phyloP scores from a whole-genome alignment of 2,113 vertebrate genomes.

The Oxygymnocypris stewartii region DNA sequence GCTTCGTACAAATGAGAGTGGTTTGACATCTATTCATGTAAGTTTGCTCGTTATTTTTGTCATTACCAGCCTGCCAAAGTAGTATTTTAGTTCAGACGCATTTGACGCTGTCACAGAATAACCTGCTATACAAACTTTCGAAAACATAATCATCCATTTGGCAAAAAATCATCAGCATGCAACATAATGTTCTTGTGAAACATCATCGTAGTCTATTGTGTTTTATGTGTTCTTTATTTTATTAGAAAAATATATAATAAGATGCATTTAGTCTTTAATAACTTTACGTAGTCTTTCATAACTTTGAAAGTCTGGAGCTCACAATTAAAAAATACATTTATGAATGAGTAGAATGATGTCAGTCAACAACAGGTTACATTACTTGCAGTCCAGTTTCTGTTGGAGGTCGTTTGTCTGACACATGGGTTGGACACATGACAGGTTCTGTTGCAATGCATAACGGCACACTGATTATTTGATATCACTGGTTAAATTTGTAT shows the following conservation, averaged over 20 bases:
- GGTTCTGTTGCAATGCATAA: too few relatives aligned
- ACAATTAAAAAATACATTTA: background rate
- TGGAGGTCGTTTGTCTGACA: conserved; percentile 8
- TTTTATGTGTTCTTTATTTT: background rate
- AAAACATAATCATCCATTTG: background rate
- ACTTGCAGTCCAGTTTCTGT: too few relatives aligned
- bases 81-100: background rate
- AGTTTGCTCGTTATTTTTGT: background rate
- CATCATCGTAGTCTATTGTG: background rate
- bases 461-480: background rate
- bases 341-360: background rate
- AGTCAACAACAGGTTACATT: background rate
- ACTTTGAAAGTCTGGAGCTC: background rate
- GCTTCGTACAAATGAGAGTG: background rate
- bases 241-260: background rate
- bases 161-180: background rate
- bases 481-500: background rate
- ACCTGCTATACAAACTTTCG: background rate
- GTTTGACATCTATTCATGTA: conserved; percentile 2
- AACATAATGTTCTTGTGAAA: background rate
- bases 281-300: background rate
- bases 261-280: background rate
- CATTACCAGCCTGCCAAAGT: too few relatives aligned
- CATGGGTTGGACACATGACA: too few relatives aligned
- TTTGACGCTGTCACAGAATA: background rate